Conservation (phyloP, 1,140 invertebrate species). For the Penaeus indicus region DNA sequence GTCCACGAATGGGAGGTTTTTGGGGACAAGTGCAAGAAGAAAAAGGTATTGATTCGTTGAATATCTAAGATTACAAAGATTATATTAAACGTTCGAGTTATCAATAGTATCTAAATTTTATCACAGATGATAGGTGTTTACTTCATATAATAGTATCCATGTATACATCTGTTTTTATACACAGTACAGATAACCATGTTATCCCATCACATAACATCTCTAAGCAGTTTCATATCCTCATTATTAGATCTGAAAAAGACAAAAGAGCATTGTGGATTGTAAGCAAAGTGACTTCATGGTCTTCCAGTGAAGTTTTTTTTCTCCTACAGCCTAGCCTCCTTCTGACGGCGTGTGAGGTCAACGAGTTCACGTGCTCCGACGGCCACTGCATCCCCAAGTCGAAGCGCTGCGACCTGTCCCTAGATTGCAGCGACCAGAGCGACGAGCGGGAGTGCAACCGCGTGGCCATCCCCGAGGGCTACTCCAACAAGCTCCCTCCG, state of each 20-base stretch:
- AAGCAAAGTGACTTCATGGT: too few relatives aligned
- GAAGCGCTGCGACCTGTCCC: slow-evolving; percentile 31
- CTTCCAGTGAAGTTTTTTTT: too few relatives aligned
- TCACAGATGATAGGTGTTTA: too few relatives aligned
- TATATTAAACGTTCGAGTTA: too few relatives aligned
- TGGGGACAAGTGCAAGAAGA: slow-evolving; percentile 43
- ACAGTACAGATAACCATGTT: too few relatives aligned
- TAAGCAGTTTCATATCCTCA: too few relatives aligned
- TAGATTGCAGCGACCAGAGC: slow-evolving; percentile 44
- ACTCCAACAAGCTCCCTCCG: slow-evolving; percentile 36
- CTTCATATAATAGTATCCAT: too few relatives aligned
- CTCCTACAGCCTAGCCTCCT: slow-evolving; percentile 27
- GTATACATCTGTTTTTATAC: too few relatives aligned
- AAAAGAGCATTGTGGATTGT: too few relatives aligned
- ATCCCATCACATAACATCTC: too few relatives aligned
- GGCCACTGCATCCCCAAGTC: slow-evolving; percentile 42
- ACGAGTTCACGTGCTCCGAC: slow-evolving; percentile 50
- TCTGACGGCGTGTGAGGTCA: slow-evolving; percentile 42
- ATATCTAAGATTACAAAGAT: neutral
- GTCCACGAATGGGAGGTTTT: slow-evolving; percentile 42
- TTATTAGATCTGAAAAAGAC: too few relatives aligned
- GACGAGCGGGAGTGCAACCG: slow-evolving; percentile 50
- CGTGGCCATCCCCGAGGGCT: slow-evolving; percentile 4
- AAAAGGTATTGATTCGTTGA: slow-evolving; percentile 12
- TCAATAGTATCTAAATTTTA: too few relatives aligned